Evolutionary conservation across 2,797 vertebrate genomes (phyloP).

Genomic region (Poeciliopsis paucimaculata): DNA sequence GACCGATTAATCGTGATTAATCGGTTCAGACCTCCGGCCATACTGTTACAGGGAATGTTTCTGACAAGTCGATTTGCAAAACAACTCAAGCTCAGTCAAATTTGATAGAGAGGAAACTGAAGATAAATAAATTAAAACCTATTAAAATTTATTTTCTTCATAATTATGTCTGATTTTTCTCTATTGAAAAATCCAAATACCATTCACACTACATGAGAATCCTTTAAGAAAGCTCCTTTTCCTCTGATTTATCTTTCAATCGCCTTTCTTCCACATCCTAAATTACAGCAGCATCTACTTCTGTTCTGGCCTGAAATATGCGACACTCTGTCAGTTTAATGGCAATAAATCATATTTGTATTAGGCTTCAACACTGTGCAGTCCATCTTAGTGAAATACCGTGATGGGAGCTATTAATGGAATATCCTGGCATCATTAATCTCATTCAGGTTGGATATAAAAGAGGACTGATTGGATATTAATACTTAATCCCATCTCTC

Average conservation of each 20-base stretch:
- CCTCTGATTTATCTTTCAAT: background rate
- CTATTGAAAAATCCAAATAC: background rate
- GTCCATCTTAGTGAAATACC: constrained; percentile 4
- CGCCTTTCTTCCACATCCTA: background rate
- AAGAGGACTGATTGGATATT: constrained; percentile 45
- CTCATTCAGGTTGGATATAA: constrained; percentile 36
- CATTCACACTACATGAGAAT: background rate
- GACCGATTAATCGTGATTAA: too few species aligned
- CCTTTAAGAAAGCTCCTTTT: background rate
- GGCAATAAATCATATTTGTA: constrained; percentile 10
- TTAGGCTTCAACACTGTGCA: constrained; percentile 14
- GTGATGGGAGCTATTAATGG: constrained; percentile 28
- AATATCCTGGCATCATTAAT: constrained; percentile 16
- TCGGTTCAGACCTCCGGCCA: too few species aligned
- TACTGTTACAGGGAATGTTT: background rate
- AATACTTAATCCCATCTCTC: constrained; percentile 30
- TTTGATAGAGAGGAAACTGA: background rate
- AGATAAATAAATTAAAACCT: background rate
- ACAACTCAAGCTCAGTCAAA: background rate
- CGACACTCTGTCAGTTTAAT: background rate
- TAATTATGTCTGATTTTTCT: background rate
- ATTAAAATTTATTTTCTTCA: background rate
- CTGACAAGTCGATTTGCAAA: background rate
- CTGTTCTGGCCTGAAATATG: constrained; percentile 8
- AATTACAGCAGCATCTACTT: constrained; percentile 1